A percentile compares a stretch with the other conserved stretches of the same genome.
phyloP scores from a whole-genome alignment of 2,113 vertebrate genomes.

The Cyrtonyx montezumae region DNA sequence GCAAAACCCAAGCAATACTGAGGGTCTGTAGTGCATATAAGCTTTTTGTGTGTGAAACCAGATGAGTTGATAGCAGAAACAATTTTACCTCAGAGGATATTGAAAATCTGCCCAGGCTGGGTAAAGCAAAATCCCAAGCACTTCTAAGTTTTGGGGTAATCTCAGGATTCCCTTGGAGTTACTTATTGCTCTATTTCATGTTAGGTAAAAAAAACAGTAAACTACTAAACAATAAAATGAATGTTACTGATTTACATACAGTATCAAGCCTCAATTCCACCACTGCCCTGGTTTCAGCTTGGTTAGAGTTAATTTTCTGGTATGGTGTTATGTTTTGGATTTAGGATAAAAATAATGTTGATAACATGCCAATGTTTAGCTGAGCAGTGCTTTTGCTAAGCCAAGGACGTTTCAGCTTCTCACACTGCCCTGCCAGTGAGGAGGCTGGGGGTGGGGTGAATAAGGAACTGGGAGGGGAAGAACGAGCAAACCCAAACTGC shows the following conservation, averaged over 20 bases:
- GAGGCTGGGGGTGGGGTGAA: no score
- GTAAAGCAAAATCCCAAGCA: background rate
- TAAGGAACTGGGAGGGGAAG: no score
- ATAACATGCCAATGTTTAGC: background rate
- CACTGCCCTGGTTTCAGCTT: background rate
- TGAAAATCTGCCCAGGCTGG: background rate
- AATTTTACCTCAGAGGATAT: background rate
- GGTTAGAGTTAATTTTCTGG: background rate
- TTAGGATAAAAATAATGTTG: background rate
- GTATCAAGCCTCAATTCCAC: fast-evolving
- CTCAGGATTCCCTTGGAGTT: background rate
- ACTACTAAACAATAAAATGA: background rate
- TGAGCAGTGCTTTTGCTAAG: background rate
- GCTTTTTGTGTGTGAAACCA: slow-evolving; percentile 1
- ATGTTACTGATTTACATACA: background rate
- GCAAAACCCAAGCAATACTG: background rate
- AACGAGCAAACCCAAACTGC: no score
- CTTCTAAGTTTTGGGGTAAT: background rate
- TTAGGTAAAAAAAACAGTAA: background rate
- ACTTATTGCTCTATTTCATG: background rate
- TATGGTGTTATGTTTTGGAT: background rate
- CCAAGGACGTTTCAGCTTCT: background rate
- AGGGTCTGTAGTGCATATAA: background rate
- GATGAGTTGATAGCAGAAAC: slow-evolving; percentile 32
- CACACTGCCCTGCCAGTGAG: background rate